Conservation (phyloP, 2,797 vertebrate genomes). For the Triplophysa yarkandensis region DNA sequence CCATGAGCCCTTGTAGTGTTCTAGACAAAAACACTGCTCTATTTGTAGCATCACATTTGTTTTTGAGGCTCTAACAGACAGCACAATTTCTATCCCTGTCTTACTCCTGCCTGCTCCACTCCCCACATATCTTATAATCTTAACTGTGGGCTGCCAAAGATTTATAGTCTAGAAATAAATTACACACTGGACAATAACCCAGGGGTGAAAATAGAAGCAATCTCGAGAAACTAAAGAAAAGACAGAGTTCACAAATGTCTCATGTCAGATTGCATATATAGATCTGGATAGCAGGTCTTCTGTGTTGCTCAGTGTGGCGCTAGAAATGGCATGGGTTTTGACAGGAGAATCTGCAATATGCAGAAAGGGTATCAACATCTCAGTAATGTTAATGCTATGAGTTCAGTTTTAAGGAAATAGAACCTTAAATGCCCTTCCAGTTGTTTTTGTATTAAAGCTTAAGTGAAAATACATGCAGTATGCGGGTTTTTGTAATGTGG, state of each 20-base stretch:
- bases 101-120: conserved; percentile 45
- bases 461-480: neutral
- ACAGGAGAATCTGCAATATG: too few species aligned
- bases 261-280: conserved; percentile 66
- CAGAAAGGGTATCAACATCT: neutral
- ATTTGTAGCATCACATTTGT: conserved; percentile 52
- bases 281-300: conserved; percentile 7
- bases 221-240: conserved; percentile 61
- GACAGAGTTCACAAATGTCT: conserved; percentile 67
- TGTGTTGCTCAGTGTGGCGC: too few species aligned
- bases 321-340: too few species aligned
- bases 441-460: neutral
- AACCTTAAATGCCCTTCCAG: neutral
- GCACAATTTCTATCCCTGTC: conserved; percentile 35
- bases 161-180: conserved; percentile 75
- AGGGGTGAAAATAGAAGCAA: conserved; percentile 72
- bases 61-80: conserved; percentile 52
- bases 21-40: conserved; percentile 40
- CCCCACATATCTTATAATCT: conserved; percentile 62
- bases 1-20: conserved; percentile 22
- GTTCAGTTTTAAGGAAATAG: too few species aligned
- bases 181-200: conserved; percentile 68
- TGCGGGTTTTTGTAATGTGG: neutral
- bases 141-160: conserved; percentile 68
- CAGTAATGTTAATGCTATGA: too few species aligned